Evolutionary conservation across 2,113 vertebrate species (phyloP), one percentile per base, ranked within the genome.

Genomic region (Telmatochromis sp.): DNA sequence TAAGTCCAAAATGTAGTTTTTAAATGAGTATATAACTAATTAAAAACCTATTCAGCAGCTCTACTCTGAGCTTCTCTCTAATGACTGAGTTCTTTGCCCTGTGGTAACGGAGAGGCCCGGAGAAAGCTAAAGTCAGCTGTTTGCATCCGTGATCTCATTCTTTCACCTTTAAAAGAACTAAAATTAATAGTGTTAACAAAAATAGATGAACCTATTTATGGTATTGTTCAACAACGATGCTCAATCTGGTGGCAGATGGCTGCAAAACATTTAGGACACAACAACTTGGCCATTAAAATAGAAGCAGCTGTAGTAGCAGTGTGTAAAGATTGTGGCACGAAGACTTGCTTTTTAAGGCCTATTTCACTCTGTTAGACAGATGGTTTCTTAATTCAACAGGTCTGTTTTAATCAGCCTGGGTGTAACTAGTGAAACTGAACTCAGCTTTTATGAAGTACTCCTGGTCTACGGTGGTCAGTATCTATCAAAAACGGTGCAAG

Each of bases 401-500:
- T 28, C 54, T 45, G 4, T 15, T 47, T 7, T 47, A 7, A 63
- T 35, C 31, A 35, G 31, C 17, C 0, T 35, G 9, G 31, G 31
- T 65, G 6, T 3, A 19, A 63, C 31, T 35, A 1, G 60, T 35
- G 60, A 65, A 35, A 65, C 0, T 65, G 58, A 63, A 35, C 17
- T 35, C 17, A 35, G 58, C 58, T 63, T 35, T 63, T 63, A 0
- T 35, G 4, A 35, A 11, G 31, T 3, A n/a, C 31, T 63, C 31
- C 58, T 63, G 31, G 17, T 35, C 17, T 0, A 7, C 6, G 9
- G 58, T n/a, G 17, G 17, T 63, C 58, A 35, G 31, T 63, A 63
- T n/a, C 58, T 35, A 63, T 63, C 6, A 0, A 35, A 7, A 65
- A 0, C 0, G 60, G 60, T 35, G 0, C 60, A 65, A 65, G 2